Base-by-base conservation (phyloP, 1,140 invertebrate species). In the Pogonognathellus flavescens region DNA sequence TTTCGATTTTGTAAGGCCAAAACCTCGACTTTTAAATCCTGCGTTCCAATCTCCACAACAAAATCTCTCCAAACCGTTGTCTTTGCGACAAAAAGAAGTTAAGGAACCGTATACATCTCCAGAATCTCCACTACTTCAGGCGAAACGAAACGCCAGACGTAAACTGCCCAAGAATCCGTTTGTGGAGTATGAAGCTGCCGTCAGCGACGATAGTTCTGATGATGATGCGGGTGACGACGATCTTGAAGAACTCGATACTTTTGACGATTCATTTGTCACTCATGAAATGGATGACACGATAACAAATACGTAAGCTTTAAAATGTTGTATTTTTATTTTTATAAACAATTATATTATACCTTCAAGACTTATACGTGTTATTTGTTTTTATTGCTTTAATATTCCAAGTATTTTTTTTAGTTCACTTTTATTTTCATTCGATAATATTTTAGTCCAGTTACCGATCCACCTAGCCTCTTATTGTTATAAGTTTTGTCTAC, bases 211-310 rank as follows among this genome's bases (percentile, higher is more conserved):
- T 20, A 70, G 66, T 76, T 80, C 59, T n/a, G 59, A 62, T n/a
- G n/a, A n/a, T 7, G 52, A 18, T 14, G 6, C 31, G 13, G 57
- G 66, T 18, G 87, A n/a, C n/a, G n/a, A 87, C 60, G 82, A 82
- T 20, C 20, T n/a, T 55, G 62, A 87, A 14, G 62, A 66, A 11
- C 18, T 49, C 8, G 62, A 83, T 14, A 41, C 31, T 20, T 10
- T 70, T 18, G 88, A 88, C n/a, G 55, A 84, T 22, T 87, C 88
- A 3, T 88, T 88, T 80, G 86, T 88, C 14, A 62, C 20, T 0
- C 25, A 66, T n/a, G 84, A 85, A 5, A 55, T 85, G 0, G 52
- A 60, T 13, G 31, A 84, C 13, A 18, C 14, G 0, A 49, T 88
- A n/a, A 81, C 87, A 1, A 82, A 57, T 16, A 52, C 81, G 87